phyloP scores from a whole-genome alignment of 2,888 invertebrate species.

The Nymphalis polychloros region DNA sequence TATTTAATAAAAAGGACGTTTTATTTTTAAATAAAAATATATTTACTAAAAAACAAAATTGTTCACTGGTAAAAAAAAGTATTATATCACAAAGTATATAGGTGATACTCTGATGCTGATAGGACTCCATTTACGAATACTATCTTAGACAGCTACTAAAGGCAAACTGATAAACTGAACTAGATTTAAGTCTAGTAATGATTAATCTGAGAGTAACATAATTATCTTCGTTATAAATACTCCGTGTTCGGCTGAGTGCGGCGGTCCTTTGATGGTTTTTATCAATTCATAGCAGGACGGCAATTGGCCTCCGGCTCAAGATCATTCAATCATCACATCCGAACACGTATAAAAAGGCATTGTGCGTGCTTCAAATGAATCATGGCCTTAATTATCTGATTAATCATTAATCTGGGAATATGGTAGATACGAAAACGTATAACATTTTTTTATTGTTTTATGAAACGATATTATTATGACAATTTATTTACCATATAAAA shows the following conservation, averaged over 20 bases:
- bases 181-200: conserved; percentile 7
- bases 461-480: not conserved
- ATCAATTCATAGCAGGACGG: conserved; percentile 41
- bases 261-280: conserved; percentile 45
- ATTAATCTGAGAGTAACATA: conserved; percentile 22
- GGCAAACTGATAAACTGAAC: conserved; percentile 15
- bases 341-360: conserved; percentile 27
- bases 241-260: conserved; percentile 29
- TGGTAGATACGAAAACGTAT: not conserved
- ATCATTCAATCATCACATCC: conserved; percentile 35
- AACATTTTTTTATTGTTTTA: conserved; percentile 4
- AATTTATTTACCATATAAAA: not conserved
- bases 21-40: no score
- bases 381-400: conserved; percentile 27
- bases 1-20: no score
- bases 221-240: conserved; percentile 24
- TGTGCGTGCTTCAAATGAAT: conserved; percentile 29
- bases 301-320: conserved; percentile 38
- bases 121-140: not conserved
- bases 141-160: conserved; percentile 1
- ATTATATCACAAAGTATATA: no score
- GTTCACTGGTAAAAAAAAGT: no score
- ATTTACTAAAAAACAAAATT: no score
- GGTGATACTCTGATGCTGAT: no score
- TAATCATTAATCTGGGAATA: conserved; percentile 18